These are phyloP conservation scores for Drosophila ogumai DNA, from an alignment of 1,140 invertebrate species.

Conservation along the genomic window DNA sequence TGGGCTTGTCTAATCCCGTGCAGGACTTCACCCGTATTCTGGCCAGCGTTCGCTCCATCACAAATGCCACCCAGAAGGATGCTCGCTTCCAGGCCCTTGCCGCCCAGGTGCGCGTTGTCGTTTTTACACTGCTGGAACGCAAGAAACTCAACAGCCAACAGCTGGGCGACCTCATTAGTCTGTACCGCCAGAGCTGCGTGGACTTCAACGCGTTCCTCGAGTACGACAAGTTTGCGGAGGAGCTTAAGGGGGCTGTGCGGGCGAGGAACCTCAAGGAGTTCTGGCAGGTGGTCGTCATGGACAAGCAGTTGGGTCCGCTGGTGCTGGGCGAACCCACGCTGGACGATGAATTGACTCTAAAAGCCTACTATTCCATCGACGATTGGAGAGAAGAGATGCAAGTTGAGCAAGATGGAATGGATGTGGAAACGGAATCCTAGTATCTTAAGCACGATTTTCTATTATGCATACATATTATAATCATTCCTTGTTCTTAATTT, in stretches of 20 bases:
- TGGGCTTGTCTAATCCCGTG: constrained; percentile 52
- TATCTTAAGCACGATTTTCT: not conserved
- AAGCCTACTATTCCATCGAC: constrained; percentile 52
- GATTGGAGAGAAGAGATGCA: constrained; percentile 12
- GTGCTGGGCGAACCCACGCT: constrained; percentile 61
- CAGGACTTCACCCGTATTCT: constrained; percentile 64
- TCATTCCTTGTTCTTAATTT: not conserved
- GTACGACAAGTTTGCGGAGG: constrained; percentile 68
- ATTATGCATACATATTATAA: not conserved
- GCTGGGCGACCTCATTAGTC: constrained; percentile 49
- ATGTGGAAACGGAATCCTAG: not conserved
- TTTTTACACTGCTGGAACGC: constrained; percentile 61
- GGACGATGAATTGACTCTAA: constrained; percentile 63
- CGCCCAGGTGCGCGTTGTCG: constrained; percentile 67
- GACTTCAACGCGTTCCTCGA: constrained; percentile 68
- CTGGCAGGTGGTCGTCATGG: constrained; percentile 61
- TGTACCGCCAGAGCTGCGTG: constrained; percentile 59
- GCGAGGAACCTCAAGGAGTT: constrained; percentile 45
- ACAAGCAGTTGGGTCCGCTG: constrained; percentile 65
- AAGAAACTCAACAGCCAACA: constrained; percentile 47
- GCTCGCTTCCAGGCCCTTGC: constrained; percentile 56
- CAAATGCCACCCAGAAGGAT: constrained; percentile 62
- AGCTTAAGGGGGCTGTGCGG: constrained; percentile 45
- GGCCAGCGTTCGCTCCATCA: constrained; percentile 30
- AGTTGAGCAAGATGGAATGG: not conserved